phyloP scores from a whole-genome alignment of 2,113 vertebrate genomes.

The Neomonachus schauinslandi region DNA sequence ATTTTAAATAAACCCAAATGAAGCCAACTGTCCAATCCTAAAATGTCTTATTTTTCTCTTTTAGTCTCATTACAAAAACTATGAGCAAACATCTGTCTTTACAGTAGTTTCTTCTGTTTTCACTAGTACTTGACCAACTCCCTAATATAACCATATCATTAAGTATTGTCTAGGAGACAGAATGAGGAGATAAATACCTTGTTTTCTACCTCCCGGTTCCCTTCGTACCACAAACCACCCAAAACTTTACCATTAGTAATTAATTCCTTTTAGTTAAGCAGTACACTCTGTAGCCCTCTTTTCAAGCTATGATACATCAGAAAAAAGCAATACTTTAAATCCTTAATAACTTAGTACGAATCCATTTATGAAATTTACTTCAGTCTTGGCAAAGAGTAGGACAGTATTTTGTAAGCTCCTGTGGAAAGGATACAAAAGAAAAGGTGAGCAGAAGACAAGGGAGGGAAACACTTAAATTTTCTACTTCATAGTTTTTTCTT shows the following conservation, averaged over 20 bases:
- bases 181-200: neutral
- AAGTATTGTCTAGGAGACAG: neutral
- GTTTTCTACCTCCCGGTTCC: neutral
- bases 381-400: neutral
- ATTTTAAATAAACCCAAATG: slow-evolving; percentile 44
- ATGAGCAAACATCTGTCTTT: neutral
- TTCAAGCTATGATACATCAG: neutral
- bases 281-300: neutral
- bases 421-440: neutral
- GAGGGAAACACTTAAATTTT: neutral
- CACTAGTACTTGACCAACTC: neutral
- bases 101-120: slow-evolving; percentile 9
- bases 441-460: neutral
- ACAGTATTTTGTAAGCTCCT: neutral
- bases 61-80: slow-evolving; percentile 23
- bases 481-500: neutral
- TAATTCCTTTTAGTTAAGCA: neutral
- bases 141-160: neutral
- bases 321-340: slow-evolving; percentile 37
- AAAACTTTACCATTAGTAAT: neutral
- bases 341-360: slow-evolving; percentile 19
- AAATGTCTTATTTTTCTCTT: slow-evolving; percentile 48
- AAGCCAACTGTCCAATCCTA: neutral
- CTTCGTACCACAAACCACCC: neutral
- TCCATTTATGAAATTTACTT: slow-evolving; percentile 28